These are phyloP conservation scores for Paraescarpia echinospica DNA, from an alignment of 1,140 invertebrate genomes.

Conservation along the genomic window DNA sequence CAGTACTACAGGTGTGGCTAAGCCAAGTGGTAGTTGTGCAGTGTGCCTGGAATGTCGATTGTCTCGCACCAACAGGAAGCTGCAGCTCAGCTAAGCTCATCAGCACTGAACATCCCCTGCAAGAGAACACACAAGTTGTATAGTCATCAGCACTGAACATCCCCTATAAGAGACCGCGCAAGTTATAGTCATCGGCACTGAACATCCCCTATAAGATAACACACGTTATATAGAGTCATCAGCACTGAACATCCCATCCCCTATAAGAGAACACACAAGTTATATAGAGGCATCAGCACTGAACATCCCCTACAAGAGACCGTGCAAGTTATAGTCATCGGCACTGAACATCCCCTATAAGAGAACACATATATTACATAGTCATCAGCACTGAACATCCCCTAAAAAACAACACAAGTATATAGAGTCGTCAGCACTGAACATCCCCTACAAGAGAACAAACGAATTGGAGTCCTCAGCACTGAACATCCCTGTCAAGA, in stretches of 20 bases:
- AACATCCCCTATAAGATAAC: slow-evolving; percentile 16
- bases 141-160: background rate
- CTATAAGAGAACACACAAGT: background rate
- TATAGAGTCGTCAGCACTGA: too few relatives aligned
- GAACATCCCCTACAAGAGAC: background rate
- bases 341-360: slow-evolving; percentile 61
- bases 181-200: background rate
- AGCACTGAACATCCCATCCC: slow-evolving; percentile 8
- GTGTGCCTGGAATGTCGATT: background rate
- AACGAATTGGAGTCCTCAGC: too few relatives aligned
- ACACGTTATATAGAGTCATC: slow-evolving; percentile 22
- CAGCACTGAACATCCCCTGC: slow-evolving; percentile 61
- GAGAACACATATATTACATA: slow-evolving; percentile 25
- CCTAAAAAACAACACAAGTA: background rate
- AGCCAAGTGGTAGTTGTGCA: background rate
- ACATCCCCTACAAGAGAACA: too few relatives aligned
- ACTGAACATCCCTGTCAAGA: too few relatives aligned
- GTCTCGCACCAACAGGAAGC: background rate
- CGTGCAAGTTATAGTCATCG: slow-evolving; percentile 52
- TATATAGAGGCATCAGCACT: background rate
- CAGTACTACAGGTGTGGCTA: background rate
- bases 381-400: background rate
- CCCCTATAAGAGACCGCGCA: background rate
- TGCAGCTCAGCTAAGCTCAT: slow-evolving; percentile 50
- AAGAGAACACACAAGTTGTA: slow-evolving; percentile 33